Conservation (phyloP, 35 echinoderm and acorn worm genomes). For the Diadema setosum region DNA sequence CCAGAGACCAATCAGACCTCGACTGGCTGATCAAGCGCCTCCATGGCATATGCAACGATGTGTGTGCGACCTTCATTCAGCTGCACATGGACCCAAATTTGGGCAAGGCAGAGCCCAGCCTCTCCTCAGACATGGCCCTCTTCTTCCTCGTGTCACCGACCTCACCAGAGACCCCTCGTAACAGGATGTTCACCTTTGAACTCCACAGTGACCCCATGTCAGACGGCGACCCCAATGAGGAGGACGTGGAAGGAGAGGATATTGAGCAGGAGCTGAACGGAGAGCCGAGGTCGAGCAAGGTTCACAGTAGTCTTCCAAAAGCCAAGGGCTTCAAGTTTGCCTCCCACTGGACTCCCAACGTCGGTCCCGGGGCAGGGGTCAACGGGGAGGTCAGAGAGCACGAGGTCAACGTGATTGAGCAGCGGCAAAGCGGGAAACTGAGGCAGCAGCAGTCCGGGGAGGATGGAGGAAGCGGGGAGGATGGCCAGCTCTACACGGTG, state of each 20-base stretch:
- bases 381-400: constrained; percentile 30
- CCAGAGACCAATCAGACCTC: constrained; percentile 23
- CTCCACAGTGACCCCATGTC: background rate
- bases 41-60: constrained; percentile 86
- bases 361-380: constrained; percentile 43
- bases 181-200: background rate
- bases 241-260: background rate
- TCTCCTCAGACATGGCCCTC: constrained; percentile 67
- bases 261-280: background rate
- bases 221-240: constrained; percentile 11
- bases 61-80: constrained; percentile 83
- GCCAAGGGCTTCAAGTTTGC: constrained; percentile 74
- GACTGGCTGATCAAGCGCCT: constrained; percentile 86
- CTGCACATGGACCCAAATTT: constrained; percentile 44
- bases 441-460: background rate
- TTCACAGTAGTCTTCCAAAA: background rate
- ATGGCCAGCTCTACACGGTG: constrained; percentile 68
- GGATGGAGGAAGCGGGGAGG: no score
- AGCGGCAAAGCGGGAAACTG: constrained; percentile 1
- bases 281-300: background rate
- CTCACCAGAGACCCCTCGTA: constrained; percentile 22
- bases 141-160: constrained; percentile 91
- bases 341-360: constrained; percentile 91
- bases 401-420: constrained; percentile 57
- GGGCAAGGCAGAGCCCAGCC: constrained; percentile 6